Evolutionary conservation across 1,140 invertebrate species (phyloP), one percentile per base, ranked within the genome.

Genomic region (Bradysia coprophila): DNA sequence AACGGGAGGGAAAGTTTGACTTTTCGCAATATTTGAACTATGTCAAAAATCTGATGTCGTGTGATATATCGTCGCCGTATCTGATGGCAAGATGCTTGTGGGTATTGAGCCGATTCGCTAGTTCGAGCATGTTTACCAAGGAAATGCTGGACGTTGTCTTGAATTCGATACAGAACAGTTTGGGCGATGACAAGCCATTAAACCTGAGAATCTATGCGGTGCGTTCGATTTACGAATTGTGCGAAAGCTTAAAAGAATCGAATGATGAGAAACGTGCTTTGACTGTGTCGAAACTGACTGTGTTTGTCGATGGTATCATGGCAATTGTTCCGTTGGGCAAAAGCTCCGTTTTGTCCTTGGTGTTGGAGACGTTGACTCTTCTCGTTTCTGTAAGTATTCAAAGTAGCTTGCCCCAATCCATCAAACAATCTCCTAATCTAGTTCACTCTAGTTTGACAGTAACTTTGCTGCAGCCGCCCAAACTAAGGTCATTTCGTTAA

Each of bases 41-140:
- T 47, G 70, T 58, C 18, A 46, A 56, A 4, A 56, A 57, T 42
- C 34, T 56, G n/a, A 40, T 61, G 9, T 49, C 54, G 5, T 51
- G 18, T 38, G 15, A 58, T 21, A 56, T 53, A 19, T 52, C 51
- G 5, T 52, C 51, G 5, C 72, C 77, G n/a, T 76, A 82, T 50
- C 62, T 86, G 16, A 61, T 79, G 21, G 81, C 81, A 1, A 67
- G 79, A 41, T 80, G 78, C 45, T 55, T 85, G 21, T 83, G 76
- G 64, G 68, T 77, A 18, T 71, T 76, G 9, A 79, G 78, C 55
- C 67, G 71, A 41, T 84, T 76, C 56, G 69, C 72, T 4, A 64
- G 67, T 24, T 56, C 57, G 5, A 48, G 56, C 9, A 42, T 56
- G 13, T 60, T 54, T 37, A 57, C 56, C 49, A 49, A 47, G 1